Evolutionary conservation across 2,888 invertebrate species (phyloP), one percentile per base, ranked within the genome.

Genomic region (Diadromus collaris): DNA sequence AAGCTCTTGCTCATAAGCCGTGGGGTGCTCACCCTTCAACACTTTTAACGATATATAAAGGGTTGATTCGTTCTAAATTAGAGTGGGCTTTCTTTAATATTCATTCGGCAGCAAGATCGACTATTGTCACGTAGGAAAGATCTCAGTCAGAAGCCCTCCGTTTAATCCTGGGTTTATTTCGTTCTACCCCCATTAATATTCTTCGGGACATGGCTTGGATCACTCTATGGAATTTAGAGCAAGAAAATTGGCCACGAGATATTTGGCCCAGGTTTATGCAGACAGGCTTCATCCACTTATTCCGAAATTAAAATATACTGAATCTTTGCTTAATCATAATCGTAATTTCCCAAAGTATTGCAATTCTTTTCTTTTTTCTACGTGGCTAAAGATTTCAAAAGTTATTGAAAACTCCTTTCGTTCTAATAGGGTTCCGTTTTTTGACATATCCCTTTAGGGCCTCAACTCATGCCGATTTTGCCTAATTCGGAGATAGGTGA

Each of bases 1-100:
- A 29, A n/a, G 6, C 54, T 4, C 21, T 68, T 29, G 2, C 51
- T 0, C 48, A 54, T 9, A 68, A 46, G n/a, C 27, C 68, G 21
- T 68, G 68, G 68, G 68, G 54, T 7, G 6, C 29, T 1, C 68
- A 68, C 2, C 68, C 51, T 4, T n/a, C 51, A 2, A 68, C 68
- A 1, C 2, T 51, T 0, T 27, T 68, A 19, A n/a, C 19, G 21
- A 19, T 68, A 2, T 54, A 68, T 2, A 58, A 19, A 16, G 58
- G 32, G 3, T 6, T 58, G 19, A 58, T 58, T 16, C 32, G 58
- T 5, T 1, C 68, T 10, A 27, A 38, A 19, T 9, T 32, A 13
- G 54, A 68, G 4, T 68, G 68, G 68, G 68, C 54, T 4, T 56
- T 41, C 21, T 24, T 60, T 54, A 16, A n/a, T 6, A 27, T 60